These are phyloP conservation scores for Euglossa dilemma DNA, from an alignment of 1,140 invertebrate genomes.

Conservation along the genomic window DNA sequence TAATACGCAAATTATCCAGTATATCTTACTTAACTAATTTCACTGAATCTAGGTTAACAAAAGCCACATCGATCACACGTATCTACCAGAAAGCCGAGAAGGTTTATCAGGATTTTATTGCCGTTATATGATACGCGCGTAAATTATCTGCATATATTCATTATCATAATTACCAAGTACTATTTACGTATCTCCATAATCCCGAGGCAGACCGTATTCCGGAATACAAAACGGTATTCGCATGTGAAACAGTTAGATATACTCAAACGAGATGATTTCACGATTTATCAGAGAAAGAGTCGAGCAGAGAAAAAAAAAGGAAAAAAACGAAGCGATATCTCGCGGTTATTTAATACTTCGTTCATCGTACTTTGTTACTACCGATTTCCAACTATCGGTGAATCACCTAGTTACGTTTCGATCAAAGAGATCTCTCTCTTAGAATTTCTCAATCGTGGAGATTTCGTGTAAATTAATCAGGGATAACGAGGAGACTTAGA, in stretches of 20 bases:
- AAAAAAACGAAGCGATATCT: not conserved
- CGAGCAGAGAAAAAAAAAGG: not conserved
- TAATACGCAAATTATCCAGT: too few relatives aligned
- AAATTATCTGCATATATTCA: not conserved
- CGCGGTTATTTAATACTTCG: not conserved
- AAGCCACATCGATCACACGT: not conserved
- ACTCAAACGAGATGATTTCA: not conserved
- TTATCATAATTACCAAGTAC: not conserved
- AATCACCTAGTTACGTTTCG: not conserved
- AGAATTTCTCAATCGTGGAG: not conserved
- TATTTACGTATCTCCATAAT: not conserved
- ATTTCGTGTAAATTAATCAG: not conserved
- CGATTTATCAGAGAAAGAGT: not conserved
- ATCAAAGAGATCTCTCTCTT: not conserved
- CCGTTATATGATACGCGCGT: not conserved
- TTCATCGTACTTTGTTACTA: not conserved
- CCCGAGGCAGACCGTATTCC: not conserved
- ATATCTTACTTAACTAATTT: too few relatives aligned
- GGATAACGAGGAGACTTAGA: not conserved
- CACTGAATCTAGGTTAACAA: too few relatives aligned
- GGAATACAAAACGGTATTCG: not conserved
- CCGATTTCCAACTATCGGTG: not conserved
- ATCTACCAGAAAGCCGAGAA: not conserved
- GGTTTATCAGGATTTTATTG: not conserved
- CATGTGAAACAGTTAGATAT: not conserved